These are phyloP conservation scores for Suillia variegata DNA, from an alignment of 2,888 invertebrate species.

Conservation along the genomic window DNA sequence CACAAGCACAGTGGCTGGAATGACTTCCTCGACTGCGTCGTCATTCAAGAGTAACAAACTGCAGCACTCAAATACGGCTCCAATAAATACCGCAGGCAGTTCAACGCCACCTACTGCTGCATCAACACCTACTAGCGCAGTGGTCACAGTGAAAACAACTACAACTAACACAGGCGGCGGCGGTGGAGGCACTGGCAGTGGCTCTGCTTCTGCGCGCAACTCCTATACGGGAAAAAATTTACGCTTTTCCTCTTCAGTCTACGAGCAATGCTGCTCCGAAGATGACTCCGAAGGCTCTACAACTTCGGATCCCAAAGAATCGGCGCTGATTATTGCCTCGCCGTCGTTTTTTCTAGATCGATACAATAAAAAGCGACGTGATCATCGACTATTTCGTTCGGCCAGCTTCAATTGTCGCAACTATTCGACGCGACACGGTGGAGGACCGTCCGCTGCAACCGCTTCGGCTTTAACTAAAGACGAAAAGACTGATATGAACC, in stretches of 20 bases:
- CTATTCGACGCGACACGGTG: conserved; percentile 58
- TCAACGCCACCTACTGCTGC: conserved; percentile 44
- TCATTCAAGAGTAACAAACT: conserved; percentile 42
- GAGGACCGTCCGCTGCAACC: conserved; percentile 27
- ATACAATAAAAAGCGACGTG: conserved; percentile 59
- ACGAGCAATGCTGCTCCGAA: conserved; percentile 50
- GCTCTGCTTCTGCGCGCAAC: conserved; percentile 28
- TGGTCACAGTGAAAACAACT: conserved; percentile 30
- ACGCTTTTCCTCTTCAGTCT: conserved; percentile 50
- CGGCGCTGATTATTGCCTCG: conserved; percentile 53
- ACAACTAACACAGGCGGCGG: conserved; percentile 7
- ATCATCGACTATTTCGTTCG: conserved; percentile 59
- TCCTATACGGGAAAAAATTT: conserved; percentile 45
- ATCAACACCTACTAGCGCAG: conserved; percentile 44
- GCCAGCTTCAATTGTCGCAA: conserved; percentile 62
- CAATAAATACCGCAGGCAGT: conserved; percentile 37
- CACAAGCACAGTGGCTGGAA: conserved; percentile 32
- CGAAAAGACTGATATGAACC: conserved; percentile 80
- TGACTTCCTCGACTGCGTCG: conserved; percentile 33
- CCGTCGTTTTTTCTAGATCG: conserved; percentile 59
- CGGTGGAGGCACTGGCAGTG: conserved; percentile 15
- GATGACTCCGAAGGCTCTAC: conserved; percentile 60
- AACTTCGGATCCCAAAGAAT: conserved; percentile 60
- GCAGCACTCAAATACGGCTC: conserved; percentile 54
- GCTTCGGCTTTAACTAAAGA: conserved; percentile 67